Evolutionary conservation across 2,113 vertebrate species (phyloP), one percentile per base, ranked within the genome.

Genomic region (Siphamia tubifer): DNA sequence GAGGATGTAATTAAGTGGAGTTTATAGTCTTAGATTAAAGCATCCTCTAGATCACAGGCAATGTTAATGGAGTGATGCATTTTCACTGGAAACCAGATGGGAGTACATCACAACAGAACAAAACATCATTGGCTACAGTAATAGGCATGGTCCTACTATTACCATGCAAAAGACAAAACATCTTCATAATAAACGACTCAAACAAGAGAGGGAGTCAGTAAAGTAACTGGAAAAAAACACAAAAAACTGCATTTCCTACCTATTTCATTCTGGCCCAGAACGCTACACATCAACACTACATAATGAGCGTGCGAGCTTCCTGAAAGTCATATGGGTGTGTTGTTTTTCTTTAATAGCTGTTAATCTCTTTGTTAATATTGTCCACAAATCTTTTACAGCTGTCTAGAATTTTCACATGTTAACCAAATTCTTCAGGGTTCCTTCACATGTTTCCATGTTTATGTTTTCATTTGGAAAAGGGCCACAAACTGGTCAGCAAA

Each of bases 21-120:
- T 92, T 94, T 93, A 93, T 88, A 91, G 90, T 89, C 78, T 86
- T 90, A 92, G 91, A 94, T 93, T 92, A 92, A 93, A 93, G 91
- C 90, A 76, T 89, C 81, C 76, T 86, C 73, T 68, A 91, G 90
- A 94, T 94, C 91, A 93, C 83, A 93, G 91, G 89, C 84, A 76
- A 83, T 82, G 84, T 79, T 91, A 93, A 93, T 92, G 87, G 87
- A 86, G 82, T 92, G 90, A 89, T 92, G 89, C 86, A 84, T 89
- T 91, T 89, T 90, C 85, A 78, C 91, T 92, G 79, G 77, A 83
- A 89, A 81, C 91, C 92, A 93, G 91, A 93, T 93, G 92, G 86
- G 85, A 87, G 57, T 56, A 84, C 83, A 89, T 84, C 86, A 85
- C 83, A 89, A 76, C 73, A 77, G 79, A 75, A 45, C 70, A 76